A percentile compares a stretch with the other conserved stretches of the same genome.
phyloP scores from a whole-genome alignment of 2,113 vertebrate species.

The Choloepus hoffmanni region DNA sequence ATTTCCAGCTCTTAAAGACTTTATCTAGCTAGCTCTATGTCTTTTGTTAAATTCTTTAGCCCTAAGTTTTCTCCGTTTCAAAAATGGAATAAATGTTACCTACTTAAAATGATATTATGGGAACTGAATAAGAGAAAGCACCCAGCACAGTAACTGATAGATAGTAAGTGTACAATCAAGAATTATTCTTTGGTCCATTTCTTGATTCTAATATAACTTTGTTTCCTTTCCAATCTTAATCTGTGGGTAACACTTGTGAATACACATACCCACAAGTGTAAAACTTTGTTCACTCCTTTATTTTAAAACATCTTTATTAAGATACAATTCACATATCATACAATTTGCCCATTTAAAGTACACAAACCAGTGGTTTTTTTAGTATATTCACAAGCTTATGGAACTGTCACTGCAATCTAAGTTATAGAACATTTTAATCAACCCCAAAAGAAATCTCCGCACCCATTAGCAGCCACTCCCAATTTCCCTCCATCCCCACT shows the following conservation, averaged over 20 bases:
- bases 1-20: not conserved
- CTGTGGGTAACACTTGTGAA: not conserved
- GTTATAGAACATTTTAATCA: not conserved
- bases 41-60: not conserved
- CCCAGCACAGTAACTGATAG: not conserved
- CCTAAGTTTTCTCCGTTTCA: not conserved
- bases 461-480: too few species aligned
- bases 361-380: not conserved
- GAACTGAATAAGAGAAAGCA: not conserved
- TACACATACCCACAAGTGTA: not conserved
- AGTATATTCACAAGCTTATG: not conserved
- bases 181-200: not conserved
- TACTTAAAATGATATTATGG: not conserved
- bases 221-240: not conserved
- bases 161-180: not conserved
- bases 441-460: not conserved
- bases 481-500: not conserved
- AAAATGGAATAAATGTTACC: not conserved
- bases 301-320: not conserved
- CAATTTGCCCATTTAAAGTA: not conserved
- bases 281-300: not conserved
- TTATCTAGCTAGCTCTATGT: not conserved
- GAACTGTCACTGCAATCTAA: not conserved
- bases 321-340: not conserved
- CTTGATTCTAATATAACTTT: not conserved